phyloP scores from a whole-genome alignment of 2,113 vertebrate species.

The Crotalus viridis region DNA sequence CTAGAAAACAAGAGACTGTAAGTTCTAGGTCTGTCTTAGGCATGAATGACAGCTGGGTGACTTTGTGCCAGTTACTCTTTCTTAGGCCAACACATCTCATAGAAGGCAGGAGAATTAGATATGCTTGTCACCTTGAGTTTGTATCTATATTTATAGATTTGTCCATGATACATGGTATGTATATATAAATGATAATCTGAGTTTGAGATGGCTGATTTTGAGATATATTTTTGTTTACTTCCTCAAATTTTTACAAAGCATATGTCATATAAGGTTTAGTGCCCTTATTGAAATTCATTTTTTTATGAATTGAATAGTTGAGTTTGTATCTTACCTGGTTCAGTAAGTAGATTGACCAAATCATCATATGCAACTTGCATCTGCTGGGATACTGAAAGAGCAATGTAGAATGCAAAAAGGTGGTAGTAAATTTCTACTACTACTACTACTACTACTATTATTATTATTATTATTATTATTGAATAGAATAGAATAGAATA shows the following conservation, averaged over 20 bases:
- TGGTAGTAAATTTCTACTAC: too few relatives aligned
- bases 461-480: too few relatives aligned
- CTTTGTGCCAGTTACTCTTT: background rate
- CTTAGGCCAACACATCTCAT: background rate
- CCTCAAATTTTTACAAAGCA: background rate
- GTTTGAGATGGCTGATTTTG: background rate
- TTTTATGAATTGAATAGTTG: background rate
- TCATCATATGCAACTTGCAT: background rate
- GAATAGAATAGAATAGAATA: too few relatives aligned
- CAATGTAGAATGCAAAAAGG: background rate
- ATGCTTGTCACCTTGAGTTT: background rate
- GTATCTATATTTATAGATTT: background rate
- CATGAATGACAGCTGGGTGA: background rate
- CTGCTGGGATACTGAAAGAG: background rate
- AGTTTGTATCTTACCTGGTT: background rate
- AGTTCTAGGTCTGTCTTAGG: background rate
- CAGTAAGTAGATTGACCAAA: background rate
- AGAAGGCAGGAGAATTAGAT: background rate
- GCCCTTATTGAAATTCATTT: background rate
- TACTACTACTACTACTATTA: too few relatives aligned
- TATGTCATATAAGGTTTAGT: background rate
- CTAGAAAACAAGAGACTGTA: background rate
- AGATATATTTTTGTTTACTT: background rate
- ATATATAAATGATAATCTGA: background rate
- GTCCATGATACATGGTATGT: background rate